phyloP scores from a whole-genome alignment of 1,140 invertebrate genomes.

The Drosophila lacteicornis region DNA sequence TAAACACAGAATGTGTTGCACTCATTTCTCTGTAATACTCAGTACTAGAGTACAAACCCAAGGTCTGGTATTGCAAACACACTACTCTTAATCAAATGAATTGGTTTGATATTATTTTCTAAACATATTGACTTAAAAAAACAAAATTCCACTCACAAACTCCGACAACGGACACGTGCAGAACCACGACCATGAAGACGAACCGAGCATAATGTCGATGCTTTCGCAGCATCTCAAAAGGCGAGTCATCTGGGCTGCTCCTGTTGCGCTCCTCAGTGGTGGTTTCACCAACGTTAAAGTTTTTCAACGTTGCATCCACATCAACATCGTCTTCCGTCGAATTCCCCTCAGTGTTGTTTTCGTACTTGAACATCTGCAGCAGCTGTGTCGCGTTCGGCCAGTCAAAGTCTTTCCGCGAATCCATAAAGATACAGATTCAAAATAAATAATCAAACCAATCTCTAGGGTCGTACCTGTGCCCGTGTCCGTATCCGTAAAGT shows the following conservation, averaged over 20 bases:
- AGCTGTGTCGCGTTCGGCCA: conserved; percentile 54
- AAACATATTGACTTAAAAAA: background rate
- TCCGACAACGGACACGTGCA: conserved; percentile 55
- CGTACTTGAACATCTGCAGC: conserved; percentile 21
- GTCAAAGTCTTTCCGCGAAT: conserved; percentile 26
- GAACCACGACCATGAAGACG: conserved; percentile 41
- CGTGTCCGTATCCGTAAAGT: conserved; percentile 3
- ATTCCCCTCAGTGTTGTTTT: conserved; percentile 23
- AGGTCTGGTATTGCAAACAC: no score
- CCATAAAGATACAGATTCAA: background rate
- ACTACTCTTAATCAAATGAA: no score
- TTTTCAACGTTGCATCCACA: background rate
- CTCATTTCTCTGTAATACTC: no score
- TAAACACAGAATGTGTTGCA: no score
- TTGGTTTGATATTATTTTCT: background rate
- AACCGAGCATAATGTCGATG: conserved; percentile 29
- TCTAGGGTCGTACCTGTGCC: background rate
- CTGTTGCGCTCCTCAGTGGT: background rate
- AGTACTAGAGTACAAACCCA: no score
- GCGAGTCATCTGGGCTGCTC: background rate
- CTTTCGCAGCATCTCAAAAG: conserved; percentile 7
- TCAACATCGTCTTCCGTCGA: background rate
- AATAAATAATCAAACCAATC: conserved; percentile 5
- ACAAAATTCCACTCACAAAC: conserved; percentile 26
- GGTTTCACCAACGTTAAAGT: background rate